phyloP scores from a whole-genome alignment of 2,113 vertebrate species.

The Elgaria multicarinata region DNA sequence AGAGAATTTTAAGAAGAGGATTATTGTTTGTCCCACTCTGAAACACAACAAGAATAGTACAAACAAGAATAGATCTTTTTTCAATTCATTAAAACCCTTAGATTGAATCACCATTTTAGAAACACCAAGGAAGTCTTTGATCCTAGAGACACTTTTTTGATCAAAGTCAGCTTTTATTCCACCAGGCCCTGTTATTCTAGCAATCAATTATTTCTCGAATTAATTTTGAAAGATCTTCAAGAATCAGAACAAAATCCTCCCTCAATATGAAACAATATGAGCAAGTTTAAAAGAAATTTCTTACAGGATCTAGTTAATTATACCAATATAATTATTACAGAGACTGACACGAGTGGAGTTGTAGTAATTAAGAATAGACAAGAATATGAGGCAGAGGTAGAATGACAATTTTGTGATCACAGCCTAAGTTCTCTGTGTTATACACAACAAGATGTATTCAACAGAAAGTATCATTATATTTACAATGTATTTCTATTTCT shows the following conservation, averaged over 20 bases:
- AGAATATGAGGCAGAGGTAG: not conserved
- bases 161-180: not conserved
- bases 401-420: not conserved
- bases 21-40: not conserved
- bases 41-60: not conserved
- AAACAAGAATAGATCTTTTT: not conserved
- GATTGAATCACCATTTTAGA: not conserved
- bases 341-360: not conserved
- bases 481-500: not conserved
- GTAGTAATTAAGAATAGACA: not conserved
- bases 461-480: no score
- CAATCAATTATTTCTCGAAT: slow-evolving; percentile 2
- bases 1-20: not conserved
- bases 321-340: not conserved
- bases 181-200: not conserved
- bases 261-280: not conserved
- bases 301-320: not conserved
- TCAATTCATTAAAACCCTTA: not conserved
- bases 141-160: not conserved
- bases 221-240: slow-evolving; percentile 15
- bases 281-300: not conserved
- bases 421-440: not conserved
- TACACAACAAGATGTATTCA: not conserved
- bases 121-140: not conserved
- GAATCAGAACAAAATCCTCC: not conserved